Base-by-base conservation (phyloP, 2,113 vertebrate genomes). In the Machaerirhynchus nigripectus region DNA sequence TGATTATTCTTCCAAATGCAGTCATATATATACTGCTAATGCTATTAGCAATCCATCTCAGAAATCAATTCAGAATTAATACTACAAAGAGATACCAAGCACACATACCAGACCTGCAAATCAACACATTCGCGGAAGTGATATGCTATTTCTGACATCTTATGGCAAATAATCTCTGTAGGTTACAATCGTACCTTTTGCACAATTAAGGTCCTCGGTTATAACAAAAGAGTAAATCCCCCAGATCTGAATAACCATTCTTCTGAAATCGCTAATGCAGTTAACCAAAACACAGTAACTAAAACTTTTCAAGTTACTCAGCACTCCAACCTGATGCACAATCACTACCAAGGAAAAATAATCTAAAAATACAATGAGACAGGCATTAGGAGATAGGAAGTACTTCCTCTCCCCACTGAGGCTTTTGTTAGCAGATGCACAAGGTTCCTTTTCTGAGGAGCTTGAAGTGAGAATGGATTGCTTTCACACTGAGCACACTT, bases 351-450 rank as follows among this genome's bases (percentile, higher is more conserved):
- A 21, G 1, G 26, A 89, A 71, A 94, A 90, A 61, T 23, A 88
- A 59, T 64, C 90, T 89, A 89, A 76, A 96, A 95, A 93, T 70
- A 96, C 88, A 93, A 31, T 6, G 44, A 64, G 74, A 52, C 75
- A 57, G 42, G 52, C 87, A 67, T 39, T 64, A 93, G 90, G 47
- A 84, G 56, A 63, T 87, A 91, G 92, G 94, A 96, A 97, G 86
- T 28, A 74, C 85, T 94, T 90, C 89, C 76, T 94, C 68, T 80
- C 60, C 57, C 63, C 57, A 59, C 42, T 1, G 4, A 79, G 60
- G 40, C 83, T 87, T 93, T 91, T 92, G 85, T 73, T 73, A 89
- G 60, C 63, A 13, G 70, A 79, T 74, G 78, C 68, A 74, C 52
- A 79, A 64, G n/a, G 91, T 56, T 76, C 64, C 39, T 91, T 74